Percentiles rank a stretch among this genome's conserved stretches.
phyloP scores from a whole-genome alignment of 2,113 vertebrate genomes.

The Corydoras maculifer region DNA sequence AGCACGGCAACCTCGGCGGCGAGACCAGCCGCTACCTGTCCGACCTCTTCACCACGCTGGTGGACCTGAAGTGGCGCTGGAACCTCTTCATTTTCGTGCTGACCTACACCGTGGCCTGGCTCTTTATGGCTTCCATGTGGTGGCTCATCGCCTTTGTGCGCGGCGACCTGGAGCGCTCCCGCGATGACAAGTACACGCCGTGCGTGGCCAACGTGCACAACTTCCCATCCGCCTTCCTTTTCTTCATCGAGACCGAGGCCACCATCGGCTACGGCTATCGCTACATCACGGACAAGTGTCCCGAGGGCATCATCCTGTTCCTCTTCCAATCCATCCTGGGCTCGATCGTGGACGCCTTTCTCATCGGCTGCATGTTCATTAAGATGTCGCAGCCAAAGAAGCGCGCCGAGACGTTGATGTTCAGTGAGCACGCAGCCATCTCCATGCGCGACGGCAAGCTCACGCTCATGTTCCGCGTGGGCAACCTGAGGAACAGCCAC shows the following conservation, averaged over 20 bases:
- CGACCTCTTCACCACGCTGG: slow-evolving; percentile 82
- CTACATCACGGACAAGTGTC: slow-evolving; percentile 84
- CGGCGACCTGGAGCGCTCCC: slow-evolving; percentile 76
- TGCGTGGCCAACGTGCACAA: slow-evolving; percentile 85
- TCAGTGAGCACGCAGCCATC: slow-evolving; percentile 79
- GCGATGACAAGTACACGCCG: slow-evolving; percentile 77
- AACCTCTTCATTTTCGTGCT: slow-evolving; percentile 85
- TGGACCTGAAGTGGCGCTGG: slow-evolving; percentile 88
- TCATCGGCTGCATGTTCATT: slow-evolving; percentile 87
- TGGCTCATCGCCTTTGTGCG: slow-evolving; percentile 83
- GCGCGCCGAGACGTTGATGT: slow-evolving; percentile 82
- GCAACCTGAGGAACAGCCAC: slow-evolving; percentile 84
- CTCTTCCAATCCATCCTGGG: slow-evolving; percentile 84
- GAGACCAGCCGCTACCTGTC: slow-evolving; percentile 83
- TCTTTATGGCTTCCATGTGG: slow-evolving; percentile 87
- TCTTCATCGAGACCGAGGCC: slow-evolving; percentile 64
- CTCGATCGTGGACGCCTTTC: slow-evolving; percentile 82
- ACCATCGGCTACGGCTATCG: slow-evolving; percentile 85
- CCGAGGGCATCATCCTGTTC: slow-evolving; percentile 82
- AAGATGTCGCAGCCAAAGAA: slow-evolving; percentile 73
- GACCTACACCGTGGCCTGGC: slow-evolving; percentile 84
- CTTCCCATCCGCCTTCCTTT: slow-evolving; percentile 79
- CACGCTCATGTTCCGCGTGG: slow-evolving; percentile 84
- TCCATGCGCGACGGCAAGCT: slow-evolving; percentile 84
- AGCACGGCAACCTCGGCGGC: slow-evolving; percentile 81